A percentile compares a stretch with the other conserved stretches of the same genome.
These are phyloP conservation scores for Oreochromis niloticus DNA, from an alignment of 2,113 vertebrate genomes.

Conservation along the genomic window DNA sequence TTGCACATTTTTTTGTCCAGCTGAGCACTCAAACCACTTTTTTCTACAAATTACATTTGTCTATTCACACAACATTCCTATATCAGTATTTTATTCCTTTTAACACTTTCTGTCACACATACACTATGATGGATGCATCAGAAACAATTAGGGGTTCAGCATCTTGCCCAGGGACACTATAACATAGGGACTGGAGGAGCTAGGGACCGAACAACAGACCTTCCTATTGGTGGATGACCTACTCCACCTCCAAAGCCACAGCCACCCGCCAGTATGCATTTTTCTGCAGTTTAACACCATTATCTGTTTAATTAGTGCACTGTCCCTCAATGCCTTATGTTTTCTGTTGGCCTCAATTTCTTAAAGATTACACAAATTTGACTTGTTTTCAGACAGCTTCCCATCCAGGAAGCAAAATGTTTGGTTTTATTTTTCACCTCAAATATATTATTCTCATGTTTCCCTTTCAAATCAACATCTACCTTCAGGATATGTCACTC, in stretches of 20 bases:
- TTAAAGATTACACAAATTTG: conserved; percentile 65
- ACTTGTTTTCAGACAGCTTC: conserved; percentile 64
- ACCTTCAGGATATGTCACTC: conserved; percentile 54
- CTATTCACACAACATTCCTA: background rate
- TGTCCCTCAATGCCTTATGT: background rate
- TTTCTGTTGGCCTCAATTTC: conserved; percentile 13
- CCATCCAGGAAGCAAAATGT: conserved; percentile 60
- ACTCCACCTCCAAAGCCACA: background rate
- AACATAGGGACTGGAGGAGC: background rate
- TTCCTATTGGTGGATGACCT: background rate
- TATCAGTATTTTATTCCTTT: background rate
- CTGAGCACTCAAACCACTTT: background rate
- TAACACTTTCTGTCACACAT: background rate
- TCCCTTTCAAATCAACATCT: conserved; percentile 70
- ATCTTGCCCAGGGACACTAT: fast-evolving
- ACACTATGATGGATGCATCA: background rate
- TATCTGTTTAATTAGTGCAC: background rate
- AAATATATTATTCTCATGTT: conserved; percentile 68
- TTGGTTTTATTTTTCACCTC: conserved; percentile 69
- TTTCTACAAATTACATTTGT: background rate
- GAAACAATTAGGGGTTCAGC: background rate
- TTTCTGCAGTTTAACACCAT: background rate
- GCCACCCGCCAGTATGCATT: background rate
- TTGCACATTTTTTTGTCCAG: background rate
- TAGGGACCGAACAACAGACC: background rate